Conservation (phyloP, 2,113 vertebrate species). For the Noctilio leporinus region DNA sequence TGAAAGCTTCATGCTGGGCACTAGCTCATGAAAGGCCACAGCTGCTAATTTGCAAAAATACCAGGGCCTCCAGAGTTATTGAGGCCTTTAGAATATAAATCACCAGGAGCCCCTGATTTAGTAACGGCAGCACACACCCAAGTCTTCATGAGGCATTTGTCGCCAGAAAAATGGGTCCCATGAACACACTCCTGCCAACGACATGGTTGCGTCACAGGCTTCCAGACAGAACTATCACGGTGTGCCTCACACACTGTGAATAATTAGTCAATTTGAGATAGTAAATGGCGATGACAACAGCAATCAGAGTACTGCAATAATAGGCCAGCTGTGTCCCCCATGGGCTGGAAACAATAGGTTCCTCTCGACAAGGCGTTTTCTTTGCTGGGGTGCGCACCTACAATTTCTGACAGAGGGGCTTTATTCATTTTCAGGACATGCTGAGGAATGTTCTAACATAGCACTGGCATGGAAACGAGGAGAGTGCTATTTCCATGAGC, state of each 20-base stretch:
- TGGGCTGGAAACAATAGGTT: background rate
- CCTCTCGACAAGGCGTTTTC: background rate
- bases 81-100: background rate
- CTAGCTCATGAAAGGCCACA: slow-evolving; percentile 10
- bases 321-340: background rate
- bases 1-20: background rate
- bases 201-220: background rate
- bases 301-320: background rate
- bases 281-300: background rate
- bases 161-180: background rate
- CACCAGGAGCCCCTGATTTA: background rate
- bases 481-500: background rate
- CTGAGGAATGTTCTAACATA: background rate
- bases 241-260: background rate
- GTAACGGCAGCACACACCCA: background rate
- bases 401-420: background rate
- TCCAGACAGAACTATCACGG: background rate
- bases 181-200: background rate
- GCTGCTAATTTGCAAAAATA: slow-evolving; percentile 33
- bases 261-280: slow-evolving; percentile 28
- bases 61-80: background rate
- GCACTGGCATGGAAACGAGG: background rate
- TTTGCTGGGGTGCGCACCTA: background rate
- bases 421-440: background rate
- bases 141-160: background rate